Conservation (phyloP, 2,797 vertebrate species). For the Hemibagrus guttatus region DNA sequence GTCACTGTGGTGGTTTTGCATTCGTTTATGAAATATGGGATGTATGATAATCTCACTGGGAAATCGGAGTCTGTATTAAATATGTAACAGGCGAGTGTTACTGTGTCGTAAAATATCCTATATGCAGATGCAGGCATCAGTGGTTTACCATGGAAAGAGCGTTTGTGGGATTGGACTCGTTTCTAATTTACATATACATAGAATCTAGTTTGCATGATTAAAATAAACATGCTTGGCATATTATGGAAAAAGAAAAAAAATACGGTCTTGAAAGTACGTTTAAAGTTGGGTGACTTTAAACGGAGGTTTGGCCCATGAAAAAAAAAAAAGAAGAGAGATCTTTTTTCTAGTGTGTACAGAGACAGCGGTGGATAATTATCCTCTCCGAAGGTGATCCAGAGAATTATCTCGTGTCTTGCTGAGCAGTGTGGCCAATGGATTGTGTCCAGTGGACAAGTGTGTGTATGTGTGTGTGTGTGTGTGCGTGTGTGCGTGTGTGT, state of each 20-base stretch:
- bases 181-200: slow-evolving; percentile 21
- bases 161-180: neutral
- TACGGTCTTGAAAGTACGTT: neutral
- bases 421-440: slow-evolving; percentile 53
- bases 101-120: slow-evolving; percentile 16
- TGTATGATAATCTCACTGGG: slow-evolving; percentile 13
- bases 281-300: slow-evolving; percentile 22
- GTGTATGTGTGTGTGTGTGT: slow-evolving; percentile 35
- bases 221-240: slow-evolving; percentile 2
- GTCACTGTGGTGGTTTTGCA: neutral
- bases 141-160: neutral
- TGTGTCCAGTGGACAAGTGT: slow-evolving; percentile 50
- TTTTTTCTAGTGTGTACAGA: slow-evolving; percentile 43
- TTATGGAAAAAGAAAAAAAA: neutral
- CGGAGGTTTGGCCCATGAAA: neutral
- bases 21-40: slow-evolving; percentile 4
- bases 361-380: slow-evolving; percentile 55
- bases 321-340: neutral
- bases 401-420: slow-evolving; percentile 52
- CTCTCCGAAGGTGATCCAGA: slow-evolving; percentile 56
- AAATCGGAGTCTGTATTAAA: slow-evolving; percentile 13
- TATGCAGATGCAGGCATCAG: neutral
- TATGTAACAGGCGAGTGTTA: slow-evolving; percentile 12
- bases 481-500: slow-evolving; percentile 30
- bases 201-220: slow-evolving; percentile 6